Evolutionary conservation across 2,797 vertebrate genomes (phyloP), one percentile per base, ranked within the genome.

Genomic region (Notolepis coatsorum): DNA sequence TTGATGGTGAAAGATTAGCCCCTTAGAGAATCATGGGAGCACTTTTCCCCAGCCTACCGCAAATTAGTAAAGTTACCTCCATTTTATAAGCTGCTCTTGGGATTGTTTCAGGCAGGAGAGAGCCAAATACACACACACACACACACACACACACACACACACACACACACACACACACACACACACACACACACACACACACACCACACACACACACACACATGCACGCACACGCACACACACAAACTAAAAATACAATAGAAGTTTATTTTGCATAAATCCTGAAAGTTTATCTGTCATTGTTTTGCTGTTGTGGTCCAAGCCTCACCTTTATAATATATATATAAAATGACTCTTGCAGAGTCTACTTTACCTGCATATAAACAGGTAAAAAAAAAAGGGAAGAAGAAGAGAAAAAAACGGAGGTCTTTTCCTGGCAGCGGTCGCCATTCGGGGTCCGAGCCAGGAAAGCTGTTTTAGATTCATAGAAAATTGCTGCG

Each of bases 401-500:
- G n/a, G n/a, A n/a, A n/a, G n/a, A n/a, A n/a, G n/a, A n/a, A n/a
- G n/a, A n/a, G n/a, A n/a, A n/a, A n/a, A n/a, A n/a, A n/a, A n/a
- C n/a, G n/a, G n/a, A n/a, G 45, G 52, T 24, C n/a, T 81, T 89
- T 87, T 91, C 89, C 90, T 90, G 89, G 89, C 88, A 84, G 68
- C 2, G 4, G 27, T 61, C 24, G 0, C 58, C 45, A 1, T 13
- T 56, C 51, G 74, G 71, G 66, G 71, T 66, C 60, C 0, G 46
- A 64, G 87, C 88, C 89, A 92, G 87, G 86, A 90, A 90, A 89
- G 75, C 87, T 90, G 89, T 59, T 93, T 89, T 50, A 87, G 73
- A 91, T 90, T 91, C 87, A 82, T 52, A 80, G 76, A 75, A 88
- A 87, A 85, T 85, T 85, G 81, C 90, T 61, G 81, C 62, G 61